A percentile compares a stretch with the other conserved stretches of the same genome.
Evolutionary conservation across 2,113 vertebrate genomes (phyloP).

Genomic region (Zapus hudsonius): DNA sequence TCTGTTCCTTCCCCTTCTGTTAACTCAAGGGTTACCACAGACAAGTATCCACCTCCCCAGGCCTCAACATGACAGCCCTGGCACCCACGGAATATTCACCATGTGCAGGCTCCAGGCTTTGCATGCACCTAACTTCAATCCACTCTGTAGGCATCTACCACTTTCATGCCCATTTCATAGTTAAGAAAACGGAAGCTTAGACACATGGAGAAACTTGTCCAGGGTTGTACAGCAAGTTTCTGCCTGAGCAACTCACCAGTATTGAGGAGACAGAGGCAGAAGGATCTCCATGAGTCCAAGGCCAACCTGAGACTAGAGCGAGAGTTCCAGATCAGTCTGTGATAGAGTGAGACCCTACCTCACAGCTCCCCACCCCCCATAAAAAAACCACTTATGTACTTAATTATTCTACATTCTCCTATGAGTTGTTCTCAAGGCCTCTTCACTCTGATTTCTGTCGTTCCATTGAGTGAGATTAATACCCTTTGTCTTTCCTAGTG

Average conservation of each 20-base stretch:
- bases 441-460: not conserved
- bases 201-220: not conserved
- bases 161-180: slow-evolving; percentile 23
- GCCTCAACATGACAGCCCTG: not conserved
- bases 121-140: not conserved
- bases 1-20: not conserved
- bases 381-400: too few relatives aligned
- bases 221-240: not conserved
- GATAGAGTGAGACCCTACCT: too few relatives aligned
- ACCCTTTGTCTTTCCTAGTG: not conserved
- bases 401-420: not conserved
- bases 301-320: too few relatives aligned
- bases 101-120: not conserved
- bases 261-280: too few relatives aligned
- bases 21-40: accelerated
- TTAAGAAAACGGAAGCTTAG: not conserved
- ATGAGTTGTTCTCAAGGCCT: not conserved
- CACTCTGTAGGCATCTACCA: not conserved
- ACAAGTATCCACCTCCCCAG: not conserved
- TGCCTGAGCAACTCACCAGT: not conserved
- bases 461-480: not conserved
- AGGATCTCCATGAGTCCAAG: too few relatives aligned
- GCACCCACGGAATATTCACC: not conserved
- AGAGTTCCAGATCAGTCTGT: too few relatives aligned
- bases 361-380: too few relatives aligned